phyloP scores from a whole-genome alignment of 2,888 invertebrate species.

The Caenorhabditis wallacei region DNA sequence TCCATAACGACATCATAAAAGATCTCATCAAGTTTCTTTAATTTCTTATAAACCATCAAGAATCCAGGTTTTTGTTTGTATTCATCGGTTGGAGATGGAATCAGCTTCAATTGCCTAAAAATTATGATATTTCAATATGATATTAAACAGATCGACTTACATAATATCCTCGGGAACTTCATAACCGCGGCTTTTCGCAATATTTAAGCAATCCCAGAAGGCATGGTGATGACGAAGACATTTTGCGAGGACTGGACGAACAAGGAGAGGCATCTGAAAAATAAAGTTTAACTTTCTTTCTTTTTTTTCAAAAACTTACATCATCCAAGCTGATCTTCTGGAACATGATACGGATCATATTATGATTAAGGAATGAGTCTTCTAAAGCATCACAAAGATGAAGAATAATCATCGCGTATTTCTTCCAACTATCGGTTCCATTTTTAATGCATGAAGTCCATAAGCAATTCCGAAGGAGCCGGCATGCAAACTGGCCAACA shows the following conservation, averaged over 20 bases:
- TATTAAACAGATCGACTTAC: background rate
- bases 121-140: background rate
- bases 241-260: background rate
- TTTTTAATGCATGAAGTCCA: constrained; percentile 6
- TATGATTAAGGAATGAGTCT: constrained; percentile 43
- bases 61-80: background rate
- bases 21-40: constrained; percentile 6
- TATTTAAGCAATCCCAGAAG: constrained; percentile 2
- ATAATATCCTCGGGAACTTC: background rate
- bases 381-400: constrained; percentile 21
- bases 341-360: constrained; percentile 37
- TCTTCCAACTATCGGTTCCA: constrained; percentile 39
- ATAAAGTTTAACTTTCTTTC: background rate
- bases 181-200: background rate
- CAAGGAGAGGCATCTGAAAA: constrained; percentile 5
- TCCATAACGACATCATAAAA: constrained; percentile 2
- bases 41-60: constrained; percentile 8
- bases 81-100: background rate
- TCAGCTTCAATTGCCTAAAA: background rate
- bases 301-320: constrained; percentile 1
- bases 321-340: constrained; percentile 5
- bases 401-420: constrained; percentile 37
- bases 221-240: background rate
- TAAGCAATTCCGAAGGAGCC: constrained; percentile 23
- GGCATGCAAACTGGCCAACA: constrained; percentile 26